Conservation (phyloP, 2,797 vertebrate species). For the Pygocentrus nattereri region DNA sequence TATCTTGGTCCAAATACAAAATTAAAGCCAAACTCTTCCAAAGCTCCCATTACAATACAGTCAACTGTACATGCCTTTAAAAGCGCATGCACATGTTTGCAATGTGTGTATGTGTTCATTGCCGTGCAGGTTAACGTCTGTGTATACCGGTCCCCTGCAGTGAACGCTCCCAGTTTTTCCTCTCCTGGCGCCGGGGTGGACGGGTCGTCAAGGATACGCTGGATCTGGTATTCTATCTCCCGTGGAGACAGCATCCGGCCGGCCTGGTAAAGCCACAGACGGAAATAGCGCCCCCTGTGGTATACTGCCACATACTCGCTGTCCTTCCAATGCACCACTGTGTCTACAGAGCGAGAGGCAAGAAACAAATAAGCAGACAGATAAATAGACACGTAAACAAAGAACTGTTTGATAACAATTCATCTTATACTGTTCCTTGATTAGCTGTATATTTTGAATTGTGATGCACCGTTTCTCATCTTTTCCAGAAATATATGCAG, state of each 20-base stretch:
- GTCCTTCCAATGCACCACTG: constrained; percentile 84
- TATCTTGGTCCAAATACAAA: background rate
- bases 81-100: background rate
- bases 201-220: constrained; percentile 86
- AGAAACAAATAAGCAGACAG: background rate
- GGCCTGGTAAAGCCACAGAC: constrained; percentile 82
- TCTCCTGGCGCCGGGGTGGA: constrained; percentile 81
- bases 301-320: constrained; percentile 87
- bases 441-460: background rate
- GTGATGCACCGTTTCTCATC: background rate
- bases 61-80: background rate
- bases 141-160: constrained; percentile 86
- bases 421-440: background rate
- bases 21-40: too few species aligned
- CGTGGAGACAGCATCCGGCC: constrained; percentile 84
- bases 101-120: background rate
- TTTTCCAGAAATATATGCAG: background rate
- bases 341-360: constrained; percentile 71
- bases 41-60: background rate
- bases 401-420: background rate
- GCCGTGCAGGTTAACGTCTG: background rate
- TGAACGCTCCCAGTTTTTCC: constrained; percentile 86
- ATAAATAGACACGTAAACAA: background rate
- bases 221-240: constrained; percentile 89
- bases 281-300: constrained; percentile 88